Evolutionary conservation across 2,888 invertebrate species (phyloP).

Genomic region (Cremastinae sp.): DNA sequence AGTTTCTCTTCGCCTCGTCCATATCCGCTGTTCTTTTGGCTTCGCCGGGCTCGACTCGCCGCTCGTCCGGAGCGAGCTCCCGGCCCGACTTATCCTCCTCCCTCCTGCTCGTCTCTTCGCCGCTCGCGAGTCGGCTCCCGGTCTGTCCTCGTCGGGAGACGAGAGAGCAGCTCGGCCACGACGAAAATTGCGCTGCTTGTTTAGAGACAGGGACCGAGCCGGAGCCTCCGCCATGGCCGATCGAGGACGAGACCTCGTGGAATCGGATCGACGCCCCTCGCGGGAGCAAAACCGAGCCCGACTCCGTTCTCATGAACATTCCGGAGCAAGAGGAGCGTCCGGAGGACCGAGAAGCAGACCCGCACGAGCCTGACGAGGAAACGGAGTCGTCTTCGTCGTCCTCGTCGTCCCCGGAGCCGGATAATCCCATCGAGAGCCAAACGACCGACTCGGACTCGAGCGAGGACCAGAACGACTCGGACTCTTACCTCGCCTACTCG

Average conservation of each 20-base stretch:
- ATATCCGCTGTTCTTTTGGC: slow-evolving; percentile 4
- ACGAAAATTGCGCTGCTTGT: slow-evolving; percentile 61
- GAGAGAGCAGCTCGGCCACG: slow-evolving; percentile 44
- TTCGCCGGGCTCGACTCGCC: background rate
- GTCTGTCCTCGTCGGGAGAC: background rate
- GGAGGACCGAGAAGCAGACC: background rate
- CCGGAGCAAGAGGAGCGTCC: slow-evolving; percentile 45
- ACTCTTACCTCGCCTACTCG: slow-evolving; percentile 75
- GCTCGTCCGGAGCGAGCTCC: slow-evolving; percentile 14
- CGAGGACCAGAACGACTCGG: slow-evolving; percentile 67
- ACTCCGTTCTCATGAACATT: slow-evolving; percentile 52
- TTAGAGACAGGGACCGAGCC: slow-evolving; percentile 47
- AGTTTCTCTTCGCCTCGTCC: slow-evolving; percentile 34
- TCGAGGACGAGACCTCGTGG: slow-evolving; percentile 14
- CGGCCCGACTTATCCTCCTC: slow-evolving; percentile 15
- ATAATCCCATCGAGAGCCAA: slow-evolving; percentile 9
- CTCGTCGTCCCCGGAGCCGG: slow-evolving; percentile 47
- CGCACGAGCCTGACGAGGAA: background rate
- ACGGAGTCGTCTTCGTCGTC: slow-evolving; percentile 47
- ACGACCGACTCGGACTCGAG: slow-evolving; percentile 39
- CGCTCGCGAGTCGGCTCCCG: slow-evolving; percentile 8
- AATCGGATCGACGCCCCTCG: slow-evolving; percentile 41
- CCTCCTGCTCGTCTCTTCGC: slow-evolving; percentile 25
- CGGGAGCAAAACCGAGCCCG: background rate
- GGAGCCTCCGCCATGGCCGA: background rate